These are phyloP conservation scores for Gnatocerus cornutus DNA, from an alignment of 2,888 invertebrate genomes.

Conservation along the genomic window DNA sequence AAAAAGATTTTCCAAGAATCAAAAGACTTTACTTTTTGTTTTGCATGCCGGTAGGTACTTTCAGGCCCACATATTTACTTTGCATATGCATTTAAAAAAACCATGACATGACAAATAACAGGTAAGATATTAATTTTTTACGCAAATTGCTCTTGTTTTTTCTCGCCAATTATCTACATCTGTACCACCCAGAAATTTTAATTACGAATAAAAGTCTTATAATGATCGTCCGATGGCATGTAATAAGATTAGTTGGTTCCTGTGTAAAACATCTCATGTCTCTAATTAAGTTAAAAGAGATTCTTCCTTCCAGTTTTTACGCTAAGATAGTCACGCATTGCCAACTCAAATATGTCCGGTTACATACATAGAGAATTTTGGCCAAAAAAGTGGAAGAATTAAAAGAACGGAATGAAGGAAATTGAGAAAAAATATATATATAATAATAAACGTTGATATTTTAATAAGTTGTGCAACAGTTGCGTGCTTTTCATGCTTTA, in stretches of 20 bases:
- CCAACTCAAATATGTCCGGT: conserved; percentile 11
- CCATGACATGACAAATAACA: conserved; percentile 4
- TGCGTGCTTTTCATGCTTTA: no score
- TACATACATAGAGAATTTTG: conserved; percentile 11
- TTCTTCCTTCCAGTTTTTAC: conserved; percentile 10
- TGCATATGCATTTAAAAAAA: no score
- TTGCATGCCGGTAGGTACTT: no score
- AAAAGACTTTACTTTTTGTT: no score
- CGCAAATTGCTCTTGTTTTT: conserved; percentile 3
- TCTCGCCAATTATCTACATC: neutral
- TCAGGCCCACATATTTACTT: no score
- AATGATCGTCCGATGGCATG: conserved; percentile 14
- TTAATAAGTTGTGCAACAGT: no score
- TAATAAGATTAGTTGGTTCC: conserved; percentile 27
- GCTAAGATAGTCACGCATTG: conserved; percentile 19
- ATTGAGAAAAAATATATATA: no score
- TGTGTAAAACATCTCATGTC: conserved; percentile 27
- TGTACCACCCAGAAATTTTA: conserved; percentile 34
- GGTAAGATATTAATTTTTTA: neutral
- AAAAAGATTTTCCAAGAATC: no score
- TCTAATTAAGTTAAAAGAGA: conserved; percentile 21
- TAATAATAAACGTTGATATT: no score
- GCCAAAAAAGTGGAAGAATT: no score
- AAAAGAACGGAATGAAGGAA: no score
- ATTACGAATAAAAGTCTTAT: conserved; percentile 25